These are phyloP conservation scores for Morone saxatilis DNA, from an alignment of 2,113 vertebrate genomes.

Conservation along the genomic window DNA sequence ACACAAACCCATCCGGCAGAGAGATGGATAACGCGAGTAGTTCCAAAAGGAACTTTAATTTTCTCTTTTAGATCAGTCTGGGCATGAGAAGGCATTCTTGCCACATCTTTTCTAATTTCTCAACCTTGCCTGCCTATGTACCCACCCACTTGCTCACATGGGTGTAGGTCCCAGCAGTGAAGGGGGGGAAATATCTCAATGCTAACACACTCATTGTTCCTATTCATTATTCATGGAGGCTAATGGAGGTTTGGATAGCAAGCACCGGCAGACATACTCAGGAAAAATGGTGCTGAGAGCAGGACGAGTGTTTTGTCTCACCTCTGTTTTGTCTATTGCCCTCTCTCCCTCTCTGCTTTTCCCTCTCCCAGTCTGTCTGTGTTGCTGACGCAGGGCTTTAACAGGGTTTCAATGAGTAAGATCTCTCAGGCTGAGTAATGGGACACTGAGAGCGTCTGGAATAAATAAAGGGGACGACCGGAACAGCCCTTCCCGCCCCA, in stretches of 20 bases:
- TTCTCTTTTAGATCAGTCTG: constrained; percentile 27
- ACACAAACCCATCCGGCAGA: constrained; percentile 32
- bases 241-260: constrained; percentile 78
- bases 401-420: constrained; percentile 72
- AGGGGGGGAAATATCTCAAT: constrained; percentile 36
- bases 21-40: constrained; percentile 35
- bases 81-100: constrained; percentile 13
- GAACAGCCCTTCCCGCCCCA: constrained; percentile 31
- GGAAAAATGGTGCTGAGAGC: constrained; percentile 57
- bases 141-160: constrained; percentile 52
- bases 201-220: constrained; percentile 66
- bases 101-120: constrained; percentile 44
- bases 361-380: constrained; percentile 32
- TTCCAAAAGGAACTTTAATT: constrained; percentile 42
- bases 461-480: constrained; percentile 59
- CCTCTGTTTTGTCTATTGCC: constrained; percentile 62
- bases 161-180: constrained; percentile 40
- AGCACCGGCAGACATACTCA: constrained; percentile 55
- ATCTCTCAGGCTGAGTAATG: constrained; percentile 78
- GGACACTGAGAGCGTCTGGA: constrained; percentile 63
- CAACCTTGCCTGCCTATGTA: constrained; percentile 28
- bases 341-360: constrained; percentile 12
- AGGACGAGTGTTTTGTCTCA: constrained; percentile 67
- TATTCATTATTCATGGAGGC: constrained; percentile 79
- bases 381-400: constrained; percentile 74